Conservation (phyloP, 2,113 vertebrate species). For the Clupea harengus region DNA sequence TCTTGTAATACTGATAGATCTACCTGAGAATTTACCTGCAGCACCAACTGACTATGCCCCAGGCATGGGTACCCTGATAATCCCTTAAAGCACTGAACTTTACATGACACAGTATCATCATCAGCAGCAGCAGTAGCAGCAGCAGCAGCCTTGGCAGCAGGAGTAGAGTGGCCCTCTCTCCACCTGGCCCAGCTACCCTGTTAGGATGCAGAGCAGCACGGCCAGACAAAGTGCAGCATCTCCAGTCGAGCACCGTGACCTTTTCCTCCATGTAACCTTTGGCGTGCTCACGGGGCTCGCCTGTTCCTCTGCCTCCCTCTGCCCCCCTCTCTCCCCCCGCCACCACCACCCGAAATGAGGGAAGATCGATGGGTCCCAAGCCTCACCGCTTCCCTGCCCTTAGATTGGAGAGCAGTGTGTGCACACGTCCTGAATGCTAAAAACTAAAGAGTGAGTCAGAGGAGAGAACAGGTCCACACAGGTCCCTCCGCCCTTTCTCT, state of each 20-base stretch:
- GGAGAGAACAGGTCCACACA: neutral
- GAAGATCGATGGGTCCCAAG: conserved; percentile 6
- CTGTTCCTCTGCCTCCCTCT: neutral
- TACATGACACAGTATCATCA: neutral
- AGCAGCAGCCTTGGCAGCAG: too few relatives aligned
- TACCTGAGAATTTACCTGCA: too few relatives aligned
- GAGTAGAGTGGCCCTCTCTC: neutral
- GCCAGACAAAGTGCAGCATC: neutral
- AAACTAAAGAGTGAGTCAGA: neutral
- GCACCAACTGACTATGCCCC: neutral
- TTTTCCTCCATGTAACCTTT: conserved; percentile 2
- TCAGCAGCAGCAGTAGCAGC: neutral
- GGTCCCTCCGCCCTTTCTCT: neutral
- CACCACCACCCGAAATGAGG: neutral
- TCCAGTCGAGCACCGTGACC: neutral
- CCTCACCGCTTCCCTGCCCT: neutral
- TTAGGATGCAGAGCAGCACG: neutral
- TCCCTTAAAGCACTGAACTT: neutral
- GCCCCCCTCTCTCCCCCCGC: neutral
- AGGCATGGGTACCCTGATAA: neutral
- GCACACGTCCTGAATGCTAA: conserved; percentile 2
- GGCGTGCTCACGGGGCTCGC: neutral
- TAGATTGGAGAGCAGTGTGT: neutral
- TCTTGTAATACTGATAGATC: neutral
- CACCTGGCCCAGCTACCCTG: neutral